Base-by-base conservation (phyloP, 2,113 vertebrate species). In the Chunga burmeisteri region DNA sequence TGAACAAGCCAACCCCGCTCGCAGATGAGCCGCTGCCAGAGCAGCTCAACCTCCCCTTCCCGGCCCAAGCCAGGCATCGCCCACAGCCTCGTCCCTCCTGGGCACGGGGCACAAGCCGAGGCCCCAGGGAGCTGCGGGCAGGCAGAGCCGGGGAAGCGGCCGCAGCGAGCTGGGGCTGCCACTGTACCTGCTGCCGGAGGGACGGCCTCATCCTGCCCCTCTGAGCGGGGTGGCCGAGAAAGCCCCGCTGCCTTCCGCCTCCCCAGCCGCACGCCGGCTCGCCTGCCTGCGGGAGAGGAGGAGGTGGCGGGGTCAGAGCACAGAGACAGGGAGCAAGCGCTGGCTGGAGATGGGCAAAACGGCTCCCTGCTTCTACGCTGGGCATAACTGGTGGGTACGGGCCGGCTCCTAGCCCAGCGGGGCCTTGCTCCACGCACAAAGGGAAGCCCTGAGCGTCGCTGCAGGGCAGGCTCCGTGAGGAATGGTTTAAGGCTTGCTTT, bases 401-500 rank as follows among this genome's bases (percentile, higher is more conserved):
- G 36, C 67, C 50, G 1, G 68, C 63, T 63, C 40, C 62, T 3
- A 53, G 72, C 58, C 44, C n/a, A 14, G 52, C 2, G 0, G n/a
- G 70, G 53, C 66, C 30, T 11, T 9, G 26, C 36, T 17, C 40
- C 73, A 7, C 2, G 11, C 73, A 2, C 58, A 2, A 0, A 15
- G 9, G 53, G 50, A 53, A 50, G 84, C 84, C 77, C 75, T 0
- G 59, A 50, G 81, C 0, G 7, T 6, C 0, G 16, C 44, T 0
- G 59, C 58, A 15, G 81, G 46, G 40, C 82, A 16, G 91, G 80
- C 65, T 84, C 70, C 4, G 0, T 0, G 4, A 10, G 46, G 63
- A 63, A 40, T 0, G 32, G 30, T 19, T 96, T 97, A 96, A 97
- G 96, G 96, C 96, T 96, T 94, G 92, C 92, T 93, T 78, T 83